These are phyloP conservation scores for Chloropsis cyanopogon DNA, from an alignment of 2,113 vertebrate species.

Conservation along the genomic window DNA sequence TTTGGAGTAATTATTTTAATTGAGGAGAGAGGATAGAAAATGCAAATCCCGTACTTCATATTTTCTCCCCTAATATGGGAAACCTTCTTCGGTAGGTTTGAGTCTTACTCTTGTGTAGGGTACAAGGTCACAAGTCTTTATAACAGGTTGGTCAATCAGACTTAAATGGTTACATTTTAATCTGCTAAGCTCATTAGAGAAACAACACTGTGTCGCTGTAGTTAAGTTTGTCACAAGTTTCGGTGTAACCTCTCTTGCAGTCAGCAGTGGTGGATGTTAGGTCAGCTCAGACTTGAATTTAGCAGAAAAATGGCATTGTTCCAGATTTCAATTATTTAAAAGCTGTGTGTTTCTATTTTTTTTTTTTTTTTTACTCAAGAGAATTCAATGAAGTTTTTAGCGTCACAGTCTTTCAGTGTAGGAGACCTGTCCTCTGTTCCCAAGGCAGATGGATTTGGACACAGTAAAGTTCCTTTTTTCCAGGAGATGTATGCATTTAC, in stretches of 20 bases:
- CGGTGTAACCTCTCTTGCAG: neutral
- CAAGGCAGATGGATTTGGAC: neutral
- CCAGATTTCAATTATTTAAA: neutral
- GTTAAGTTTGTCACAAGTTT: constrained; percentile 23
- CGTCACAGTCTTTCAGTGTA: neutral
- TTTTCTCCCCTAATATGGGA: neutral
- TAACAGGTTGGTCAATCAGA: constrained; percentile 25
- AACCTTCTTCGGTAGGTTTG: neutral
- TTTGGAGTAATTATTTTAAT: neutral
- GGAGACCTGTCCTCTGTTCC: neutral
- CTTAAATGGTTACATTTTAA: constrained; percentile 54
- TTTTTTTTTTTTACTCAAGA: neutral
- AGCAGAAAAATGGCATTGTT: neutral
- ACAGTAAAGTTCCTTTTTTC: neutral
- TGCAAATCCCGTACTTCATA: neutral
- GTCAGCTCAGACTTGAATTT: neutral
- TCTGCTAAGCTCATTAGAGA: constrained; percentile 42
- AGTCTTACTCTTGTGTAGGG: neutral
- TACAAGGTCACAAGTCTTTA: constrained; percentile 21
- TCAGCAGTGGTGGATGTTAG: neutral
- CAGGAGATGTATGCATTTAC: neutral
- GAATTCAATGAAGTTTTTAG: neutral
- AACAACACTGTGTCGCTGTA: neutral
- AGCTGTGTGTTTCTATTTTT: neutral
- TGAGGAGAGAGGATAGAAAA: neutral